Evolutionary conservation across 2,888 invertebrate genomes (phyloP).

Genomic region (Epistrophella euchroma): DNA sequence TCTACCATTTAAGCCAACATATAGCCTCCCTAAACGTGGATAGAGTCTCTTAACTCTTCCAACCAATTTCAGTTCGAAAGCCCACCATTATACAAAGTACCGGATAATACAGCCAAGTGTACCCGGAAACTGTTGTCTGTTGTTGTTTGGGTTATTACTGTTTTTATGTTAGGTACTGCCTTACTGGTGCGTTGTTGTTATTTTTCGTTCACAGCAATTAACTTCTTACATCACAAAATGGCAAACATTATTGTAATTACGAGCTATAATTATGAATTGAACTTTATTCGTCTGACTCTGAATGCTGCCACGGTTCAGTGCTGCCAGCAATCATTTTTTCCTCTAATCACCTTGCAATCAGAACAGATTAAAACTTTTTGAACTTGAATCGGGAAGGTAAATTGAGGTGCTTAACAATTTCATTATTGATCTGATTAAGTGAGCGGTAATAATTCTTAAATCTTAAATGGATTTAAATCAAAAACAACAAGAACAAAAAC

Average conservation of each 20-base stretch:
- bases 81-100: conserved; percentile 45
- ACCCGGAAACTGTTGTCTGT: conserved; percentile 69
- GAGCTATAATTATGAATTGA: conserved; percentile 71
- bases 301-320: conserved; percentile 22
- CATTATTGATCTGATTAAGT: conserved; percentile 40
- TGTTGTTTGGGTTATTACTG: conserved; percentile 11
- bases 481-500: conserved; percentile 62
- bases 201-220: conserved; percentile 74
- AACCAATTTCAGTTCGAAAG: conserved; percentile 45
- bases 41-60: conserved; percentile 15
- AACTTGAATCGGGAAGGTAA: conserved; percentile 11
- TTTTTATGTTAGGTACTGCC: not conserved
- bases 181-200: conserved; percentile 40
- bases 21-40: conserved; percentile 41
- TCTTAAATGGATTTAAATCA: conserved; percentile 46
- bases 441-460: conserved; percentile 41
- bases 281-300: conserved; percentile 57
- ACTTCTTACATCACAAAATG: conserved; percentile 73
- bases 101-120: conserved; percentile 69
- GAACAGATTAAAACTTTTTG: conserved; percentile 30
- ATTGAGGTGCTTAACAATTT: conserved; percentile 14
- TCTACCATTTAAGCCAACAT: conserved; percentile 59
- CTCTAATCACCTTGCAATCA: conserved; percentile 51
- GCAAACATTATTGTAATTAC: conserved; percentile 72
- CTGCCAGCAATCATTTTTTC: conserved; percentile 56